These are phyloP conservation scores for Euura lappo DNA, from an alignment of 1,140 invertebrate species.

Conservation along the genomic window DNA sequence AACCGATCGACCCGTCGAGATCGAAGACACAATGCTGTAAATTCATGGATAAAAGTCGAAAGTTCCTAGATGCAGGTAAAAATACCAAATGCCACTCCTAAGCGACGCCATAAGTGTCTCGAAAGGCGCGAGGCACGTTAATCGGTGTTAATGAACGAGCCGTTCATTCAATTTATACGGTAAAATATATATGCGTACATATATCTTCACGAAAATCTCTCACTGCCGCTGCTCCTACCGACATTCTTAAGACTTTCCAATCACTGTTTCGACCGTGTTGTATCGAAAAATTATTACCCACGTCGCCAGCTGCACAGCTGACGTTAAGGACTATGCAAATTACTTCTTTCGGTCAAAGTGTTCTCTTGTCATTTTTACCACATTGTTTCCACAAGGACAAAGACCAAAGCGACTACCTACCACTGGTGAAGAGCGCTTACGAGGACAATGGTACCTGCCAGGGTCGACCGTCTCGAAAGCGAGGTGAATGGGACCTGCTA, in stretches of 20 bases:
- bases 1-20: background rate
- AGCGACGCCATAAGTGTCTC: background rate
- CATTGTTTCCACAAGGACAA: constrained; percentile 21
- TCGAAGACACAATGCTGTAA: background rate
- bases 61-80: background rate
- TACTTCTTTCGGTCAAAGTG: too few relatives aligned
- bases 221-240: too few relatives aligned
- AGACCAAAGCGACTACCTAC: constrained; percentile 31
- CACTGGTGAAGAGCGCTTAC: constrained; percentile 30
- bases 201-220: too few relatives aligned
- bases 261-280: too few relatives aligned
- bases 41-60: background rate
- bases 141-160: constrained; percentile 49
- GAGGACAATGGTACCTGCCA: constrained; percentile 47
- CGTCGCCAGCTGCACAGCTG: too few relatives aligned
- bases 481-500: constrained; percentile 41
- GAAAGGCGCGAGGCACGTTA: constrained; percentile 38
- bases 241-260: too few relatives aligned
- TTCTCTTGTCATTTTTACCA: too few relatives aligned
- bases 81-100: background rate
- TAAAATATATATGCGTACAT: background rate
- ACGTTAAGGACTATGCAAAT: too few relatives aligned
- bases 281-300: too few relatives aligned
- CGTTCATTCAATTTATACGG: constrained; percentile 29
- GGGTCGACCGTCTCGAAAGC: constrained; percentile 24